Evolutionary conservation across 2,797 vertebrate genomes (phyloP).

Genomic region (Mus caroli): DNA sequence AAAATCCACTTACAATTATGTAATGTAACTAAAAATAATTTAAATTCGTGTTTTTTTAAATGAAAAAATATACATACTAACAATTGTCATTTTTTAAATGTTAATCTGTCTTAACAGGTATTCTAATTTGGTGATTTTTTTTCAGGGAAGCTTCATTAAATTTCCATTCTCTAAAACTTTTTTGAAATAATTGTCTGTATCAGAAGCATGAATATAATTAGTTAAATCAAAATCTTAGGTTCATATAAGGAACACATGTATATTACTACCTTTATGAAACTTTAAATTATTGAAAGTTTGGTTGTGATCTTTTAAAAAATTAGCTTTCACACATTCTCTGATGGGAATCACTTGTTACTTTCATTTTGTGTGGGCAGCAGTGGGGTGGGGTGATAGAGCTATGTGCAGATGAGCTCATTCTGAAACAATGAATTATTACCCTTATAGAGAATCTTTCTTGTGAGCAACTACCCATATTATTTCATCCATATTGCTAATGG

Average conservation of each 20-base stretch:
- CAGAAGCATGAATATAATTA: conserved; percentile 51
- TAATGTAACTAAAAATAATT: conserved; percentile 25
- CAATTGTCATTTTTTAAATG: conserved; percentile 65
- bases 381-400: conserved; percentile 18
- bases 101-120: conserved; percentile 44
- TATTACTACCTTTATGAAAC: conserved; percentile 34
- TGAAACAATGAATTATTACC: conserved; percentile 66
- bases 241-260: conserved; percentile 21
- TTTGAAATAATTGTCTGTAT: conserved; percentile 41
- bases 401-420: conserved; percentile 64
- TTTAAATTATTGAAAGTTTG: conserved; percentile 61
- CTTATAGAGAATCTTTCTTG: conserved; percentile 65
- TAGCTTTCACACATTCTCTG: conserved; percentile 42
- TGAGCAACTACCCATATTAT: conserved; percentile 55
- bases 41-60: conserved; percentile 34
- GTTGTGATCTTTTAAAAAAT: not conserved
- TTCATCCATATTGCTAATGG: conserved; percentile 27
- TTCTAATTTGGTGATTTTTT: conserved; percentile 52
- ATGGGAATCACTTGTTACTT: conserved; percentile 53
- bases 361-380: not conserved
- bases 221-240: conserved; percentile 49
- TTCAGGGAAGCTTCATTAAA: conserved; percentile 68
- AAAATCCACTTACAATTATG: conserved; percentile 44
- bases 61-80: conserved; percentile 47
- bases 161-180: not conserved